A percentile compares a stretch with the other conserved stretches of the same genome.
phyloP scores from a whole-genome alignment of 2,113 vertebrate genomes.

The Odontesthes bonariensis region DNA sequence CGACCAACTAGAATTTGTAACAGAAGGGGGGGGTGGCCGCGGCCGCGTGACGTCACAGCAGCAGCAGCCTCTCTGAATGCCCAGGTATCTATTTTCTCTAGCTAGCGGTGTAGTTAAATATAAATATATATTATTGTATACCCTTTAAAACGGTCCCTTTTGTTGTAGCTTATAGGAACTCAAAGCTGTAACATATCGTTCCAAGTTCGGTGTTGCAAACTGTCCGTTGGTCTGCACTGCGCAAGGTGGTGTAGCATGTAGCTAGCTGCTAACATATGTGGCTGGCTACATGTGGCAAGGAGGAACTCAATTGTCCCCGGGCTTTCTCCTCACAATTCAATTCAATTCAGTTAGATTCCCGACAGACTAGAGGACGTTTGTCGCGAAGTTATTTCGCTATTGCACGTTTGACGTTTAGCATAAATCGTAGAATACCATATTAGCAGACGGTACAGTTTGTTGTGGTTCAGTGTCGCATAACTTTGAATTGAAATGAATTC shows the following conservation, averaged over 20 bases:
- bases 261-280: constrained; percentile 26
- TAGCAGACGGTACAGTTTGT: background rate
- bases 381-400: too few relatives aligned
- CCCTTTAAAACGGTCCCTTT: accelerated
- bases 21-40: constrained; percentile 3
- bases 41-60: constrained; percentile 44
- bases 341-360: background rate
- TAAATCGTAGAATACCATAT: too few relatives aligned
- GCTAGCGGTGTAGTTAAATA: background rate
- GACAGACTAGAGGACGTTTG: background rate
- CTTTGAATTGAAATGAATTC: background rate
- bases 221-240: background rate
- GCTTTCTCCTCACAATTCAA: background rate
- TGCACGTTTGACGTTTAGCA: too few relatives aligned
- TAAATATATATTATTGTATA: accelerated
- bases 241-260: constrained; percentile 40
- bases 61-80: constrained; percentile 5
- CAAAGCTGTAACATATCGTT: background rate
- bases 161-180: background rate
- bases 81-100: constrained; percentile 34
- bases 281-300: background rate
- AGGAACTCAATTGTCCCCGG: background rate
- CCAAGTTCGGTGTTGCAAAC: background rate
- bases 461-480: background rate
- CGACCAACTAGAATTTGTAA: constrained; percentile 31